A percentile compares a stretch with the other conserved stretches of the same genome.
These are phyloP conservation scores for Xenopus laevis DNA, from an alignment of 2,113 vertebrate genomes.

Conservation along the genomic window DNA sequence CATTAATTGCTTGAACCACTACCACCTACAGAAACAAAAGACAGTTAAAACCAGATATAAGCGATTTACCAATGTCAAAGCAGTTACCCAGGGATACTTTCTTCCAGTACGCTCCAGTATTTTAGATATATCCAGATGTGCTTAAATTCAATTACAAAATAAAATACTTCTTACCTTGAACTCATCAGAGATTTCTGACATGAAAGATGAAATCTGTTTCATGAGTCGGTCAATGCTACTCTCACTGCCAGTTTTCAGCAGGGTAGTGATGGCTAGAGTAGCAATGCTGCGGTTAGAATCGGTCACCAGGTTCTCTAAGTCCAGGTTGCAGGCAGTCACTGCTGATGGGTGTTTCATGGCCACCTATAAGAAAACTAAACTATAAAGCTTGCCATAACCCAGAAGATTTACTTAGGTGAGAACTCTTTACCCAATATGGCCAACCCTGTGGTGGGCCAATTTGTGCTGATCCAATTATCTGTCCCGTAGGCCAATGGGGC, in stretches of 20 bases:
- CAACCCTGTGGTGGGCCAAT: too few relatives aligned
- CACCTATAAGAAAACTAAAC: slow-evolving; percentile 59
- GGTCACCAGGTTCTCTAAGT: slow-evolving; percentile 75
- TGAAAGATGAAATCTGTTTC: slow-evolving; percentile 80
- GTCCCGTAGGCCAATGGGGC: too few relatives aligned
- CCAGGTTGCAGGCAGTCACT: slow-evolving; percentile 76
- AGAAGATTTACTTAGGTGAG: neutral
- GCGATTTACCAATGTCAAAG: too few relatives aligned
- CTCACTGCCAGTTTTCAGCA: slow-evolving; percentile 75
- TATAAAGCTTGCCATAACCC: neutral
- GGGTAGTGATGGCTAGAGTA: slow-evolving; percentile 72
- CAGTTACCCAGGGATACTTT: too few relatives aligned
- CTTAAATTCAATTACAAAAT: neutral
- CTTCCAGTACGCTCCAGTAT: too few relatives aligned
- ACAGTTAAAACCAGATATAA: neutral
- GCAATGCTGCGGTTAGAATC: slow-evolving; percentile 78
- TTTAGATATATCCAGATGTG: too few relatives aligned
- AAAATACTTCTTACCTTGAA: slow-evolving; percentile 65
- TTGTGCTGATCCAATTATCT: too few relatives aligned
- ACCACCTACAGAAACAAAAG: slow-evolving; percentile 62
- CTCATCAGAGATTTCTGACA: slow-evolving; percentile 79
- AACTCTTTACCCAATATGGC: neutral
- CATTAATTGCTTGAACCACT: slow-evolving; percentile 75
- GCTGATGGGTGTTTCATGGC: slow-evolving; percentile 79
- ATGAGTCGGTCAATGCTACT: slow-evolving; percentile 79